Evolutionary conservation across 2,888 invertebrate genomes (phyloP).

Genomic region (Bimastos eiseni): DNA sequence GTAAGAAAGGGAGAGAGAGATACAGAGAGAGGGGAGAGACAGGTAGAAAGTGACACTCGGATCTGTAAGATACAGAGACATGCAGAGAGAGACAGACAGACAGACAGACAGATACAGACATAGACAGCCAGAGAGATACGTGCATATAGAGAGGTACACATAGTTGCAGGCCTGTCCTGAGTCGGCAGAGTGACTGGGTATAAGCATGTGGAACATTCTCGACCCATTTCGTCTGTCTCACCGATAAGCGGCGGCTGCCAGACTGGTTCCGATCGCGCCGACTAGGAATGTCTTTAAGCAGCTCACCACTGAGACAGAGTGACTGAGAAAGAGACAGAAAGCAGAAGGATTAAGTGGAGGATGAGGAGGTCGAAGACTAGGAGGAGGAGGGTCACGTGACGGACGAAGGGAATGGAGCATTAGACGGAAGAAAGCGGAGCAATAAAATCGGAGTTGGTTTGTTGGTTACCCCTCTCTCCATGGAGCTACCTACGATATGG

Average conservation of each 20-base stretch:
- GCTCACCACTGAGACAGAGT: background rate
- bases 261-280: background rate
- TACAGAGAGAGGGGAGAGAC: too few species aligned
- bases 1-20: too few species aligned
- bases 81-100: too few species aligned
- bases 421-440: background rate
- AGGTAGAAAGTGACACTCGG: too few species aligned
- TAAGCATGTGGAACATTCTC: background rate
- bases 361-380: too few species aligned
- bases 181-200: background rate
- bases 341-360: too few species aligned
- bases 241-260: background rate
- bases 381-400: background rate
- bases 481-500: background rate
- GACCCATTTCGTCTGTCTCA: background rate
- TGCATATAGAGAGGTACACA: too few species aligned
- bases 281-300: background rate
- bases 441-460: background rate
- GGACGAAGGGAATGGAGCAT: background rate
- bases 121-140: too few species aligned
- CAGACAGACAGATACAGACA: too few species aligned
- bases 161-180: background rate
- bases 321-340: background rate
- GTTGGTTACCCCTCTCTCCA: background rate
- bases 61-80: too few species aligned